Conservation (phyloP, 2,113 vertebrate genomes). For the Herpailurus yagouaroundi region DNA sequence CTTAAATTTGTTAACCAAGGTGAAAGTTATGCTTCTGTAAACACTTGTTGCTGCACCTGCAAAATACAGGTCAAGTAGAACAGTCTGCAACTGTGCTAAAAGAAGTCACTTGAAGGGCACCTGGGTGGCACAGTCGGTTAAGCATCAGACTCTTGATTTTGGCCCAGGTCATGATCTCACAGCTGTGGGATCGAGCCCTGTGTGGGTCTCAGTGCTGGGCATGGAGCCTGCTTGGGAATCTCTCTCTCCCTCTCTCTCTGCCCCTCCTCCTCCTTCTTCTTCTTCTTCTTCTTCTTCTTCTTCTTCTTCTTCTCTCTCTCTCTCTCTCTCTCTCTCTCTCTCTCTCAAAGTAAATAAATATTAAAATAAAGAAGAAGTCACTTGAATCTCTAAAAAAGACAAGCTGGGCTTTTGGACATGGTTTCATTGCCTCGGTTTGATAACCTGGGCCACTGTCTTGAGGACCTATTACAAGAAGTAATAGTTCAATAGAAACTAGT, state of each 20-base stretch:
- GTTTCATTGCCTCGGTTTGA: background rate
- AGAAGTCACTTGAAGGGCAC: background rate
- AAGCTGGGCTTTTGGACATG: background rate
- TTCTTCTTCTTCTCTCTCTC: too few relatives aligned
- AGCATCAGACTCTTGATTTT: too few relatives aligned
- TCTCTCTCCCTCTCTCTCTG: too few relatives aligned
- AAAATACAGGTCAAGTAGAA: background rate
- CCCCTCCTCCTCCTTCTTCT: too few relatives aligned
- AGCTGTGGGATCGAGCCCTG: too few relatives aligned
- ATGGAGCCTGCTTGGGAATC: too few relatives aligned
- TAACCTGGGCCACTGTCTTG: background rate
- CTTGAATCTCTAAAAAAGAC: background rate
- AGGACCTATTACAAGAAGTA: background rate
- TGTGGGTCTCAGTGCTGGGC: too few relatives aligned
- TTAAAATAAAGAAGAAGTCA: background rate
- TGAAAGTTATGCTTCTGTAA: background rate
- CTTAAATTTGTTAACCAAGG: slow-evolving; percentile 9
- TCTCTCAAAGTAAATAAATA: too few relatives aligned
- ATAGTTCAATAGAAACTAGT: background rate
- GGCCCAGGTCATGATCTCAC: too few relatives aligned
- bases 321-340: too few relatives aligned
- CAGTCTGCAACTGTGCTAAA: background rate
- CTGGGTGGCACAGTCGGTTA: too few relatives aligned
- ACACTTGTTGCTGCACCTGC: background rate
- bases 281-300: too few relatives aligned